phyloP scores from a whole-genome alignment of 2,888 invertebrate genomes.

The Oligia latruncula region DNA sequence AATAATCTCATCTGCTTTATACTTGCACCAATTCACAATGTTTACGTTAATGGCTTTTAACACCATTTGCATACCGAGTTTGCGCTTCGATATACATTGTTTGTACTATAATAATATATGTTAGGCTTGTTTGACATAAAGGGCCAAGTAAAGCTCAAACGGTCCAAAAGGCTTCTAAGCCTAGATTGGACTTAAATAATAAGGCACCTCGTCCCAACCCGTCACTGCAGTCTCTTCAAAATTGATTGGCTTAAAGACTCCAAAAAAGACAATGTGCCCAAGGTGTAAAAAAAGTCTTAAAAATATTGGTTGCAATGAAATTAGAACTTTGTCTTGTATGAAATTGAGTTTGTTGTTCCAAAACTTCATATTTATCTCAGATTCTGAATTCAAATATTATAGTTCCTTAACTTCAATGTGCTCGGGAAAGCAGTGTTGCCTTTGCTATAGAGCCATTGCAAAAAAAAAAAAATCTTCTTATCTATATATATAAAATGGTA shows the following conservation, averaged over 20 bases:
- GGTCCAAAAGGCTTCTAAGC: not conserved
- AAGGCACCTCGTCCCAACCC: not conserved
- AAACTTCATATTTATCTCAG: not conserved
- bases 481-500: too few relatives aligned
- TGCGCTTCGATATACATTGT: constrained; percentile 62
- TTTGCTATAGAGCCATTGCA: not conserved
- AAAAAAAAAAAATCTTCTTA: not conserved
- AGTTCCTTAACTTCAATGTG: not conserved
- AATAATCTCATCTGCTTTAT: constrained; percentile 48
- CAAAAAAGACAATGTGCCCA: not conserved
- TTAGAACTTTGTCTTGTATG: not conserved
- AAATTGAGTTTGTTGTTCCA: not conserved
- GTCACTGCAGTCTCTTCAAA: not conserved
- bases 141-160: not conserved
- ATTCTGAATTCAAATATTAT: not conserved
- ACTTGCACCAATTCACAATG: constrained; percentile 71
- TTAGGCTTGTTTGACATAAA: constrained; percentile 4
- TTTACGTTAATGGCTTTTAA: constrained; percentile 77
- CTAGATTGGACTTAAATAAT: constrained; percentile 6
- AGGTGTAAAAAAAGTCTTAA: not conserved
- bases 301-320: not conserved
- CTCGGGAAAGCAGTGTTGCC: not conserved
- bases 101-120: constrained; percentile 26
- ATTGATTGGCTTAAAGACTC: not conserved
- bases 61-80: constrained; percentile 78